Evolutionary conservation across 2,113 vertebrate genomes (phyloP).

Genomic region (Triplophysa siluroides): DNA sequence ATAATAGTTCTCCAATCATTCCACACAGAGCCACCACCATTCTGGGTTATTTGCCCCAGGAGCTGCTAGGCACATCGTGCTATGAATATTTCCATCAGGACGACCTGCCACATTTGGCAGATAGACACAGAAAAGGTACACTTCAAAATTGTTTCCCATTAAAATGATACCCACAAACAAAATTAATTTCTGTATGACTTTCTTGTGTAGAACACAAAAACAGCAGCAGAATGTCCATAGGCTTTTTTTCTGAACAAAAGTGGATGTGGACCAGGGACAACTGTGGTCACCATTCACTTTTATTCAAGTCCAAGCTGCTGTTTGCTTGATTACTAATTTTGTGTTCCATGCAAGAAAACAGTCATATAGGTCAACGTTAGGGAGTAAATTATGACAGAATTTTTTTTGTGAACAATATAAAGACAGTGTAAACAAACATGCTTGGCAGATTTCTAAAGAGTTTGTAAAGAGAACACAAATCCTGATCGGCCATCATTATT

Average conservation of each 20-base stretch:
- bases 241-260: too few species aligned
- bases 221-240: too few species aligned
- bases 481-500: conserved; percentile 16
- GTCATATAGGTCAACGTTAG: neutral
- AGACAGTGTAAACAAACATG: neutral
- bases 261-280: too few species aligned
- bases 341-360: neutral
- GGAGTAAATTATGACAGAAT: too few species aligned
- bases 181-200: too few species aligned
- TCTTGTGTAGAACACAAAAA: too few species aligned
- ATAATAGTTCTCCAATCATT: neutral
- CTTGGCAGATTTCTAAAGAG: neutral
- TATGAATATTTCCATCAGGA: conserved; percentile 93
- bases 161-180: neutral
- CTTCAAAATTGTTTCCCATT: neutral
- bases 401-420: too few species aligned
- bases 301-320: too few species aligned
- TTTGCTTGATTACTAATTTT: neutral
- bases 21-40: conserved; percentile 82
- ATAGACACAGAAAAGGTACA: conserved; percentile 88
- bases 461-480: conserved; percentile 16
- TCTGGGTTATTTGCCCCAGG: conserved; percentile 90
- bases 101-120: conserved; percentile 85
- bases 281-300: too few species aligned
- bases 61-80: conserved; percentile 90